Conservation (phyloP, 2,888 invertebrate species). For the Dicranocentrus wangi region DNA sequence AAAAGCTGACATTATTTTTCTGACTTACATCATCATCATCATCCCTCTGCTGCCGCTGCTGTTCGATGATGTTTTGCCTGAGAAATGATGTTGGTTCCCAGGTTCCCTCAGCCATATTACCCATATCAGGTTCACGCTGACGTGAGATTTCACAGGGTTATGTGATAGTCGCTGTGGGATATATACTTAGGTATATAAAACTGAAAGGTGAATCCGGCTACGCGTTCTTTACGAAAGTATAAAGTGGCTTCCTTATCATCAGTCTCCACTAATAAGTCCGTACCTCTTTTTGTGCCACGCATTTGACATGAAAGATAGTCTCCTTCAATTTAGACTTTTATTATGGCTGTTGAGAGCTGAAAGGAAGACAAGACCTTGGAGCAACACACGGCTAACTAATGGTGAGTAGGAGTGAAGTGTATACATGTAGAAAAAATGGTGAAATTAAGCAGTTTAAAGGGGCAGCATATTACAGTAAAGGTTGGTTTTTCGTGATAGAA, state of each 20-base stretch:
- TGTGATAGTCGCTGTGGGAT: conserved; percentile 53
- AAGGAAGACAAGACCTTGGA: not conserved
- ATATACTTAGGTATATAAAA: conserved; percentile 16
- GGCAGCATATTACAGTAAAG: conserved; percentile 23
- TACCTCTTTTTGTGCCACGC: conserved; percentile 32
- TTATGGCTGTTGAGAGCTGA: conserved; percentile 30
- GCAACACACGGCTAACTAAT: too few species aligned
- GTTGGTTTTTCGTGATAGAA: conserved; percentile 11
- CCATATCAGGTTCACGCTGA: conserved; percentile 45
- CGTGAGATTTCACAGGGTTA: conserved; percentile 46
- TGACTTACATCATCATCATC: too few species aligned
- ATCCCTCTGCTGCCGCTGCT: not conserved
- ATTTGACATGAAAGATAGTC: conserved; percentile 46
- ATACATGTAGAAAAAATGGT: conserved; percentile 40
- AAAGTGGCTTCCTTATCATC: conserved; percentile 53
- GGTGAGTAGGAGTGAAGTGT: too few species aligned
- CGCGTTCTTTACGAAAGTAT: conserved; percentile 3
- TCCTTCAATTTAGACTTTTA: conserved; percentile 47
- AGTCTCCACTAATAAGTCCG: conserved; percentile 50
- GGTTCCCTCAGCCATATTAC: conserved; percentile 20
- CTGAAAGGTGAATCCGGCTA: conserved; percentile 8
- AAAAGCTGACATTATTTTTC: conserved; percentile 37
- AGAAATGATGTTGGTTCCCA: conserved; percentile 48
- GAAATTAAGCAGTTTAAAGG: conserved; percentile 48
- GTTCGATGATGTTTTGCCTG: conserved; percentile 6